Percentiles rank a stretch among this genome's conserved stretches.
These are phyloP conservation scores for Temnothorax curvispinosus DNA, from an alignment of 1,140 invertebrate species.

Conservation along the genomic window DNA sequence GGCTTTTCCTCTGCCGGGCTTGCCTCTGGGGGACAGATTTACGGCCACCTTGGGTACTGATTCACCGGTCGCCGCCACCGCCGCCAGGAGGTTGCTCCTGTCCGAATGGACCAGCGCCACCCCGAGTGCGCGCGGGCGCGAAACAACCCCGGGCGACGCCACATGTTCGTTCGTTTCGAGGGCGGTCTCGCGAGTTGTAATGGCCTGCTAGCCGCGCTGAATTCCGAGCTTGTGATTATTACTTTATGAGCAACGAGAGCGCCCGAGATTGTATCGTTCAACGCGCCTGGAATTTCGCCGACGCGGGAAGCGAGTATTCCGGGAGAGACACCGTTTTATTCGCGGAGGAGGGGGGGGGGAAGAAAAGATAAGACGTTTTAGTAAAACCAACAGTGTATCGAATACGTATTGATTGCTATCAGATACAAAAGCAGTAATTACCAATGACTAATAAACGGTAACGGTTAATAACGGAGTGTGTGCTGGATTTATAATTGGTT, in stretches of 20 bases:
- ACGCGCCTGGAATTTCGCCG: slow-evolving; percentile 13
- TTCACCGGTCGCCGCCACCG: slow-evolving; percentile 77
- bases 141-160: slow-evolving; percentile 72
- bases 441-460: slow-evolving; percentile 3
- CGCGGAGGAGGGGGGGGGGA: too few species aligned
- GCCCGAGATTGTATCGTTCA: slow-evolving; percentile 71
- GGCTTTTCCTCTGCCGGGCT: slow-evolving; percentile 59
- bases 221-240: slow-evolving; percentile 81
- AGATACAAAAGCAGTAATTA: background rate
- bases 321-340: background rate
- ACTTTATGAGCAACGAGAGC: slow-evolving; percentile 81
- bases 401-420: background rate
- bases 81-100: slow-evolving; percentile 65
- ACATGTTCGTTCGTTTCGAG: slow-evolving; percentile 81
- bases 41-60: slow-evolving; percentile 86
- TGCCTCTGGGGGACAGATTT: slow-evolving; percentile 83
- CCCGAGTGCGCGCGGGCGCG: slow-evolving; percentile 38
- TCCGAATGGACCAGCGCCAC: slow-evolving; percentile 67
- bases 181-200: slow-evolving; percentile 58
- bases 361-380: background rate
- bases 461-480: background rate
- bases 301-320: background rate
- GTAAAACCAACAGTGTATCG: background rate
- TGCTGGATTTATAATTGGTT: background rate
- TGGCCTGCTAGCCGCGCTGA: slow-evolving; percentile 25